These are phyloP conservation scores for Frieseomelitta varia DNA, from an alignment of 1,140 invertebrate species.

Conservation along the genomic window DNA sequence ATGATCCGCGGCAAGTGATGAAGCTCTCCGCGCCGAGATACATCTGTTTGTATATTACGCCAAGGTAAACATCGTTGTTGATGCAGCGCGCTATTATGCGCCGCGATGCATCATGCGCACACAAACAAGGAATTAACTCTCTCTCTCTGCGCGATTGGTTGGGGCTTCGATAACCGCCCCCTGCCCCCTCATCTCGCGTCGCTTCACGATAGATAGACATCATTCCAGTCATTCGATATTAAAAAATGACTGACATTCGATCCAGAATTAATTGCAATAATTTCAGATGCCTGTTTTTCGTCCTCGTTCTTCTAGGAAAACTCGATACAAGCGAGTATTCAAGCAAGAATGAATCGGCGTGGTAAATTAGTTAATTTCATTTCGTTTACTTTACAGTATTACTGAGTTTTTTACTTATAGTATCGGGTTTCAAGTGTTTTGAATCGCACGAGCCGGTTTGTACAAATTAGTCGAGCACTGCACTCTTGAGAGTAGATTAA, in stretches of 20 bases:
- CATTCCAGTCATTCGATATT: not conserved
- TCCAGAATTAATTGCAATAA: constrained; percentile 5
- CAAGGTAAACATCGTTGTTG: constrained; percentile 45
- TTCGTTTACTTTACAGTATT: too few species aligned
- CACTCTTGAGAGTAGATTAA: too few species aligned
- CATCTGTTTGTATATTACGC: constrained; percentile 41
- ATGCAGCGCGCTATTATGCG: constrained; percentile 42
- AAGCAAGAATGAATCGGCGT: too few species aligned
- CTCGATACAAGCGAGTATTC: too few species aligned
- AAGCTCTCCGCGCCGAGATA: not conserved
- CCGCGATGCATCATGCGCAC: not conserved
- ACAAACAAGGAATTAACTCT: constrained; percentile 47
- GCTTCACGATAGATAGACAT: constrained; percentile 1
- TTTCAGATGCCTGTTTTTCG: not conserved
- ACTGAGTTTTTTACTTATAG: too few species aligned
- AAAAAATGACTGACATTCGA: not conserved
- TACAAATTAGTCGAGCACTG: too few species aligned
- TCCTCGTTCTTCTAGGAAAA: not conserved
- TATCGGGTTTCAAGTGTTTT: too few species aligned
- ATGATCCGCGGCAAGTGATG: constrained; percentile 30
- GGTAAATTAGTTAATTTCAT: too few species aligned
- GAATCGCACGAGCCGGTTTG: too few species aligned
- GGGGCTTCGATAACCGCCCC: constrained; percentile 18
- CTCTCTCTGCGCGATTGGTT: constrained; percentile 32
- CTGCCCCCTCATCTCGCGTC: not conserved